Base-by-base conservation (phyloP, 1,140 invertebrate genomes). In the Tetramorium alpestre region DNA sequence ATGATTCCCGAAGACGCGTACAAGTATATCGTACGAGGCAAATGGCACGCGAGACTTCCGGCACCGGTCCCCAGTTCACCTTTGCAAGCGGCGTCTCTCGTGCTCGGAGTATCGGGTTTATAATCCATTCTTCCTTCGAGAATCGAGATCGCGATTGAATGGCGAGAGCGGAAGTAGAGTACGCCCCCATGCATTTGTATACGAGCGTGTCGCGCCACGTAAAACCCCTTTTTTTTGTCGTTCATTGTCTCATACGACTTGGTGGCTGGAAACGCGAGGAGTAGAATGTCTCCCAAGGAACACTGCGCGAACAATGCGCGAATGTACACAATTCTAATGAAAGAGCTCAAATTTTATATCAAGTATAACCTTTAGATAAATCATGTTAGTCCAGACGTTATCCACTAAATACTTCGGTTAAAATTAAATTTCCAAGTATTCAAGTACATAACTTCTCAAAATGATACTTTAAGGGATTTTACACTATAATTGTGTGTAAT, bases 1-100 rank as follows among this genome's bases (percentile, higher is more conserved):
- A 86, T 92, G 93, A 94, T 94, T 93, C 90, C 90, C 93, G 80
- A 92, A 91, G 93, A 93, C 91, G 89, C 65, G 92, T 91, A 93
- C 90, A 93, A 93, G 93, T 93, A 92, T 88, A 90, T 89, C 90
- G 87, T 90, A 89, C 88, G 90, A 91, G 89, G 92, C 93, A 94
- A 95, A 95, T 94, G 94, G 94, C 93, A 94, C 93, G 92, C 94
- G 93, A 95, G 93, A 95, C 94, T 94, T 95, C 94, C 94, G 94
- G 93, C 89, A 75, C 92, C 90, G 88, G 80, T 84, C 87, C 89
- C 86, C 87, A 54, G 60, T 62, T 84, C 86, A 75, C 54, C 80
- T 87, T 82, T 67, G 51, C 64, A 80, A 76, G 33, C 84, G 86
- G 65, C 81, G 33, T 81, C 87, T 90, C 89, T 75, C 88, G 72